A percentile compares a stretch with the other conserved stretches of the same genome.
Evolutionary conservation across 2,888 invertebrate species (phyloP).

Genomic region (Mechanitis mazaeus): DNA sequence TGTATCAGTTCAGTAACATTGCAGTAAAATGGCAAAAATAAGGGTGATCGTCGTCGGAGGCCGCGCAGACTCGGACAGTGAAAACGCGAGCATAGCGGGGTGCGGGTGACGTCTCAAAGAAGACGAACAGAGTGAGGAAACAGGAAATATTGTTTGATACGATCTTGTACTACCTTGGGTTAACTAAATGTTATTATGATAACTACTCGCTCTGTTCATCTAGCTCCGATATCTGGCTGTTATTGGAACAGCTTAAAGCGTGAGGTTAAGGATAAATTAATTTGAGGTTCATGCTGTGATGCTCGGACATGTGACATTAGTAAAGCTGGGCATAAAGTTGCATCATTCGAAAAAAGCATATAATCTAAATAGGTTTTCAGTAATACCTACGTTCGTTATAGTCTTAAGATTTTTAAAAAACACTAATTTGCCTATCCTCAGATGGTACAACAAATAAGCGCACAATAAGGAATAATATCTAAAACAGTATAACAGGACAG

Average conservation of each 20-base stretch:
- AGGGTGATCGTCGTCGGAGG: conserved; percentile 21
- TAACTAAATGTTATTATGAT: too few relatives aligned
- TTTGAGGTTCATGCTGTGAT: not conserved
- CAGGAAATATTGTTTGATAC: not conserved
- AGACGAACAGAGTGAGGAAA: conserved; percentile 5
- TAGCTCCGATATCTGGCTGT: not conserved
- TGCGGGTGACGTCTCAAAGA: conserved; percentile 19
- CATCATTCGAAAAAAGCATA: not conserved
- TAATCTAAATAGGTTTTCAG: not conserved
- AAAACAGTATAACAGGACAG: too few relatives aligned
- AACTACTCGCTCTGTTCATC: not conserved
- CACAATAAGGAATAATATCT: not conserved
- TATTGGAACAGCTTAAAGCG: not conserved
- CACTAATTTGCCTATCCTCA: not conserved
- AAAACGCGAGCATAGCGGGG: conserved; percentile 34
- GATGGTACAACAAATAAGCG: not conserved
- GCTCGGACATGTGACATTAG: not conserved
- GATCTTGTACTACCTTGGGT: too few relatives aligned
- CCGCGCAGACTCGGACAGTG: conserved; percentile 34
- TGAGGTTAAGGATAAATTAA: not conserved
- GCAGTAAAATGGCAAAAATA: conserved; percentile 14
- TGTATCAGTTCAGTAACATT: conserved; percentile 20
- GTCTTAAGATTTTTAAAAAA: too few relatives aligned
- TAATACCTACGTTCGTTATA: not conserved
- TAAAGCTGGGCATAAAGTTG: not conserved